phyloP scores from a whole-genome alignment of 1,140 invertebrate species.

The Aphaenogaster floridana region DNA sequence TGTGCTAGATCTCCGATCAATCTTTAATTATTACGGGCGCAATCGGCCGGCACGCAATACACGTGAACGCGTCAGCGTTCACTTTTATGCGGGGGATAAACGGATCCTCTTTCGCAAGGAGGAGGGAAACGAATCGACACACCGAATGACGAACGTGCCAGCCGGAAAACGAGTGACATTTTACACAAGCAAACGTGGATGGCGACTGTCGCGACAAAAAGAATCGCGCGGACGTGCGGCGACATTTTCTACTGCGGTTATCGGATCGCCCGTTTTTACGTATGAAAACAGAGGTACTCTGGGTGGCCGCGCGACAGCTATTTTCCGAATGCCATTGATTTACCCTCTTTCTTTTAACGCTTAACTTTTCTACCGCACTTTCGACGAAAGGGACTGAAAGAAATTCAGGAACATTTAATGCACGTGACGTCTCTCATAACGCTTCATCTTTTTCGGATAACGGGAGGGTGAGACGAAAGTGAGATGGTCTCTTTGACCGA shows the following conservation, averaged over 20 bases:
- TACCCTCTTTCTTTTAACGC: neutral
- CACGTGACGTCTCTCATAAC: neutral
- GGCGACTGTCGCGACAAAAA: slow-evolving; percentile 51
- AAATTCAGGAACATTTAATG: slow-evolving; percentile 1
- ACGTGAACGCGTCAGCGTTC: neutral
- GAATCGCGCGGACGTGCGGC: slow-evolving; percentile 56
- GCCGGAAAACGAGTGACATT: slow-evolving; percentile 65
- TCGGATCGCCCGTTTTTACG: slow-evolving; percentile 23
- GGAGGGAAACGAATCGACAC: neutral
- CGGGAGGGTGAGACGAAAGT: neutral
- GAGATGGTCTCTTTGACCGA: neutral
- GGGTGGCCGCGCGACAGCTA: slow-evolving; percentile 15
- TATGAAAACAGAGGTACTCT: slow-evolving; percentile 37
- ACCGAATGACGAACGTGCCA: slow-evolving; percentile 8
- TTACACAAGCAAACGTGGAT: slow-evolving; percentile 45
- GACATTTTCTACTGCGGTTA: slow-evolving; percentile 58
- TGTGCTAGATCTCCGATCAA: slow-evolving; percentile 16
- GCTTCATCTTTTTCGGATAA: neutral
- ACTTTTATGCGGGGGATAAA: neutral
- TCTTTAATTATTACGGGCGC: slow-evolving; percentile 63
- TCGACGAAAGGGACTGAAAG: neutral
- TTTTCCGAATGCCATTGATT: slow-evolving; percentile 29
- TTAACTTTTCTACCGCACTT: slow-evolving; percentile 2
- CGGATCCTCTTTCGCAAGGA: neutral
- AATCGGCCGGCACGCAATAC: slow-evolving; percentile 39